Evolutionary conservation across 64 coral and sea anemone genomes (phyloP), one percentile per base, ranked within the genome.

Genomic region (Dendronephthya gigantea): DNA sequence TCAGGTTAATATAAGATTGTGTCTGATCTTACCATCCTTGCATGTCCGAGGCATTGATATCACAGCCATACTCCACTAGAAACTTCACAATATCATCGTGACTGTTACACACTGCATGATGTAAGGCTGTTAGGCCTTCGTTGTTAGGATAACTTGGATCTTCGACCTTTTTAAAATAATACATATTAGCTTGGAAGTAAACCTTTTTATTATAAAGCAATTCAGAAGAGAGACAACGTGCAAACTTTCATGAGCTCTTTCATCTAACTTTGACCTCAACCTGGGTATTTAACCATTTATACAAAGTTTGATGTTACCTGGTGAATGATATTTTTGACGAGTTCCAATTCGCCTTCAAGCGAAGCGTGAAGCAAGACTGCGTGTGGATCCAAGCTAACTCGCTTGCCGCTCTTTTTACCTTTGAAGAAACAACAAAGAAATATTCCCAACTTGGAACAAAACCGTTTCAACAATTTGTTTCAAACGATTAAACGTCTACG

Each of bases 101-200:
- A 83, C 88, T 91, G 41, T 87, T 92, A 29, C 95, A 98, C 8
- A 98, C 95, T 33, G 95, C 91, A 82, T 98, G 93, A 38, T 98
- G 95, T 22, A 98, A 87, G 27, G 95, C 95, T 25, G 95, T 98
- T 37, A 98, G 93, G 1, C 95, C 95, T 45, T 98, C 95, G 41
- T 56, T 93, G 58, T 98, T 98, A 0, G 95, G 91, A 55, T 87
- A 47, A 82, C 92, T 98, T 14, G 95, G 95, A 82, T 98, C 92
- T 17, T 98, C 90, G 25, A 98, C 90, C 95, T 98, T 34, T 40
- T 38, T 56, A 30, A 4, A 45, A 6, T 45, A 85, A 55, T 22
- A n/a, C 37, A 39, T 16, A 79, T 39, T 75, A 19, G 72, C 6
- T 9, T 15, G 32, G 1, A n/a, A n/a, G n/a, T n/a, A n/a, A n/a